Evolutionary conservation across 2,797 vertebrate species (phyloP).

Genomic region (Diglossa cyanea): DNA sequence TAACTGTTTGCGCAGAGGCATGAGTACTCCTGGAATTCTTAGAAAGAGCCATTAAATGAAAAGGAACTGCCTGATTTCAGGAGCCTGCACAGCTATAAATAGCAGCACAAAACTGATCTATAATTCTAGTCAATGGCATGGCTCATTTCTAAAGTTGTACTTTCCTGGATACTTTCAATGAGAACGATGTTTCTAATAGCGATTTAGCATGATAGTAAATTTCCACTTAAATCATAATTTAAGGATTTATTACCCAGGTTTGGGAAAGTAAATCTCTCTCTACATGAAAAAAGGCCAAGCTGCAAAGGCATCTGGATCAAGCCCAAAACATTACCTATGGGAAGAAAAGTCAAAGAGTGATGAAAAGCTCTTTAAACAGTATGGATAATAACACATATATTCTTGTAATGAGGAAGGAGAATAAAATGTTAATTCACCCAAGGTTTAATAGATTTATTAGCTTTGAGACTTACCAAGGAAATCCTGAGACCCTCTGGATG

Average conservation of each 20-base stretch:
- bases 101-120: slow-evolving; percentile 13
- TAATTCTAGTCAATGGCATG: slow-evolving; percentile 47
- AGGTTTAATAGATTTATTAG: slow-evolving; percentile 55
- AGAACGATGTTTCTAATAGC: slow-evolving; percentile 40
- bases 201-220: slow-evolving; percentile 21
- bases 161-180: slow-evolving; percentile 44
- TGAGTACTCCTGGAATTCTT: background rate
- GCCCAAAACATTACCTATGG: background rate
- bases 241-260: slow-evolving; percentile 1
- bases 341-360: background rate
- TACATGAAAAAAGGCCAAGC: slow-evolving; percentile 7
- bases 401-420: slow-evolving; percentile 60
- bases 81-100: background rate
- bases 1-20: background rate
- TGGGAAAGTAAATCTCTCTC: slow-evolving; percentile 46
- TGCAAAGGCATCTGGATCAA: slow-evolving; percentile 32
- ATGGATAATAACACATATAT: slow-evolving; percentile 52
- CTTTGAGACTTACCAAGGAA: slow-evolving; percentile 31
- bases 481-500: background rate
- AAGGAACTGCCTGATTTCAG: background rate
- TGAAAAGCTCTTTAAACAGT: slow-evolving; percentile 39
- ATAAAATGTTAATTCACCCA: slow-evolving; percentile 55
- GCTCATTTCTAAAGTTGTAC: slow-evolving; percentile 47
- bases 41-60: background rate
- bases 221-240: slow-evolving; percentile 45